Evolutionary conservation across 53 echinoderm and acorn worm species (phyloP), one percentile per base, ranked within the genome.

Genomic region (Holothuria leucospilota): DNA sequence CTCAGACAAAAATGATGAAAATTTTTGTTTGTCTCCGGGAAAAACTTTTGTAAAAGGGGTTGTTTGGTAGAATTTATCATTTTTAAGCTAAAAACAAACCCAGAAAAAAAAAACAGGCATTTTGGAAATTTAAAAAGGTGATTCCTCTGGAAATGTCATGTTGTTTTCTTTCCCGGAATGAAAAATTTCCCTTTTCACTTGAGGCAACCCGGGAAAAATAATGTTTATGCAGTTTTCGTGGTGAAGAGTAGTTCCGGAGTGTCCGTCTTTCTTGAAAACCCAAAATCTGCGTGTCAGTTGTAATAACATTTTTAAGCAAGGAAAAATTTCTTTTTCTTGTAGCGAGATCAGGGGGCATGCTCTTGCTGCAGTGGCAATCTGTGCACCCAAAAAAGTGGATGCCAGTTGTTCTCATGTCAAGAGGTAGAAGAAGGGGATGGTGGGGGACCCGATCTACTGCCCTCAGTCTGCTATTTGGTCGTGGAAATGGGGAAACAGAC

Each of bases 401-500:
- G 94, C n/a, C 59, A 96, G 88, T 86, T 96, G 94, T 75, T 29
- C 88, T 70, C 94, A n/a, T 96, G 94, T 58, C 96, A 95, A 86
- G 91, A 94, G 69, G 94, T 93, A 21, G 96, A 96, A 52, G 85
- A 93, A 51, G 94, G 94, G 49, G 96, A 96, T 42, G 82, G 85
- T 41, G 82, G 82, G 41, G 88, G 87, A 49, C 79, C 86, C 20
- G 91, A 91, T 20, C 70, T 80, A 7, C 71, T 63, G 18, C 91
- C 94, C 20, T 93, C 96, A 20, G 81, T 86, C 23, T 91, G 94
- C 84, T 87, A 87, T 62, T 89, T 95, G 13, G 70, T 96, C 96
- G 13, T 96, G 96, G 96, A 94, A 93, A 5, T 96, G 96, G 96
- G 96, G 96, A 2, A 59, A 66, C 15, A 93, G 91, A 78, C 96